These are phyloP conservation scores for Mythimna lalbum DNA, from an alignment of 2,888 invertebrate species.

Conservation along the genomic window DNA sequence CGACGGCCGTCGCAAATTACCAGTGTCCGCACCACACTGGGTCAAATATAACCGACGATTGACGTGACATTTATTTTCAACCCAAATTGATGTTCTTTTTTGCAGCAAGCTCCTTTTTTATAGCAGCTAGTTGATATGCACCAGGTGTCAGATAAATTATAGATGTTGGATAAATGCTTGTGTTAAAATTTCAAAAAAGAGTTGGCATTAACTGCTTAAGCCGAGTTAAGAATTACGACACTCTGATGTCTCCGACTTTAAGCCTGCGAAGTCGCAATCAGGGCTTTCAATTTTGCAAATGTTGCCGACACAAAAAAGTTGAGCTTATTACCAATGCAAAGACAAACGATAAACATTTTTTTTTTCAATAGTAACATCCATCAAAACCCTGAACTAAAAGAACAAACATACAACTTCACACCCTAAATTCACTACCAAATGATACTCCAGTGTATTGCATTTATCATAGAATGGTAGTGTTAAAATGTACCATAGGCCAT, in stretches of 20 bases:
- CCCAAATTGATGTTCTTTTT: constrained; percentile 59
- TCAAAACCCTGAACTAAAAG: constrained; percentile 8
- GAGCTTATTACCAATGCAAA: too few relatives aligned
- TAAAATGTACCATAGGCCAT: constrained; percentile 54
- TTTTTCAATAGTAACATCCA: background rate
- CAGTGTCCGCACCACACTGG: constrained; percentile 73
- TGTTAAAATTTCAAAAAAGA: constrained; percentile 30
- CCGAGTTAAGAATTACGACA: constrained; percentile 29
- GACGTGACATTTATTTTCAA: constrained; percentile 68
- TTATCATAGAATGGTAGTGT: constrained; percentile 52
- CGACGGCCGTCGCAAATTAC: constrained; percentile 76
- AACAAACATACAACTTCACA: constrained; percentile 13
- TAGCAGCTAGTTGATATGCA: constrained; percentile 35
- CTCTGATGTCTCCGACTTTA: background rate
- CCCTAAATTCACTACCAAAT: constrained; percentile 24
- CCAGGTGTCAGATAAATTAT: constrained; percentile 56
- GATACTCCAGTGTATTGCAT: constrained; percentile 45
- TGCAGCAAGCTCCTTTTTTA: constrained; percentile 44
- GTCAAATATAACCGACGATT: constrained; percentile 72
- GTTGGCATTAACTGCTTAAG: constrained; percentile 14
- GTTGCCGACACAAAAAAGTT: background rate
- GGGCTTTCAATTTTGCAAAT: background rate
- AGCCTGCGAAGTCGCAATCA: constrained; percentile 8
- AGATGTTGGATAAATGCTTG: constrained; percentile 40
- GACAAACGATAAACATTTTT: too few relatives aligned